Percentiles rank a stretch among this genome's conserved stretches.
These are phyloP conservation scores for Fulmarus glacialis DNA, from an alignment of 2,113 vertebrate genomes.

Conservation along the genomic window DNA sequence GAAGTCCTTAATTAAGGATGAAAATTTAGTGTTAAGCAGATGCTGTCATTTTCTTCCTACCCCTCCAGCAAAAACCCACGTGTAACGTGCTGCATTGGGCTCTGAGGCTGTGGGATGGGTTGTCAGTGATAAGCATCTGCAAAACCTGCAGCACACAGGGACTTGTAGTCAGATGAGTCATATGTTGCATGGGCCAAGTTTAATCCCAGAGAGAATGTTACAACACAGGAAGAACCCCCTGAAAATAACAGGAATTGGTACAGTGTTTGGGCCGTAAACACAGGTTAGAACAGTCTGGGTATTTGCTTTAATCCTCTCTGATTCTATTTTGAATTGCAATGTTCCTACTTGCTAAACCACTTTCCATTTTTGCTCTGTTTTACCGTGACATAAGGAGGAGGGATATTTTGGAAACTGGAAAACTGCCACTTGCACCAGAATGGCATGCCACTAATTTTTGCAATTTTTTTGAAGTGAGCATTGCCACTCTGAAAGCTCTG, in stretches of 20 bases:
- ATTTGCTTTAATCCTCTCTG: slow-evolving; percentile 56
- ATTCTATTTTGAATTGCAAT: slow-evolving; percentile 71
- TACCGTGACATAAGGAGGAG: slow-evolving; percentile 53
- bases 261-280: slow-evolving; percentile 61
- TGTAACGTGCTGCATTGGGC: neutral
- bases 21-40: neutral
- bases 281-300: slow-evolving; percentile 45
- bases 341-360: slow-evolving; percentile 61
- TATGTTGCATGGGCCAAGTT: neutral
- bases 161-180: slow-evolving; percentile 14
- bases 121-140: neutral
- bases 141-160: neutral
- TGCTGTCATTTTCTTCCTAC: neutral
- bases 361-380: slow-evolving; percentile 48
- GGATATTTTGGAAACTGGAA: slow-evolving; percentile 73
- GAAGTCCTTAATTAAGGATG: neutral
- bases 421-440: slow-evolving; percentile 20
- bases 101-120: neutral
- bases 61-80: neutral
- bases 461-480: neutral
- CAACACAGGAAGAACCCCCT: slow-evolving; percentile 18
- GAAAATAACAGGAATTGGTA: slow-evolving; percentile 32
- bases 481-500: neutral
- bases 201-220: slow-evolving; percentile 9
- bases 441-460: neutral